Conservation (phyloP, 1,140 invertebrate genomes). For the Ylistrum balloti region DNA sequence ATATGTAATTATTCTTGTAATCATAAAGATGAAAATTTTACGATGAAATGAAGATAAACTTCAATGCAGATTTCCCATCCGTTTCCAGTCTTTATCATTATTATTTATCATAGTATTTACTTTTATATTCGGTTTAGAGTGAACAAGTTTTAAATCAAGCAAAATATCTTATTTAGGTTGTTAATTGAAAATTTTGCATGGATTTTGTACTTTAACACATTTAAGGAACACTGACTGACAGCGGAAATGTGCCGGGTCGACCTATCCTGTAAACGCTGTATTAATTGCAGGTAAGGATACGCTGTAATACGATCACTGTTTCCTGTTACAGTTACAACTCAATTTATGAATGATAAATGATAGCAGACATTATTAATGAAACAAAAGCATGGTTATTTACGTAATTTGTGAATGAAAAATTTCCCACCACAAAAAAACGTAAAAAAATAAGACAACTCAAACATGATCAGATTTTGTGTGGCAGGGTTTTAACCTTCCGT, state of each 20-base stretch:
- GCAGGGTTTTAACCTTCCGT: background rate
- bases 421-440: background rate
- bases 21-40: too few species aligned
- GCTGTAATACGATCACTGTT: background rate
- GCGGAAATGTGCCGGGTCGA: background rate
- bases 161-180: too few species aligned
- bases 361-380: slow-evolving; percentile 11
- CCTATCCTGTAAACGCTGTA: background rate
- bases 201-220: background rate
- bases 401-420: slow-evolving; percentile 34
- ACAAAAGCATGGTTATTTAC: slow-evolving; percentile 28
- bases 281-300: background rate
- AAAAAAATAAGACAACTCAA: background rate
- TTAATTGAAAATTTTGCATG: too few species aligned
- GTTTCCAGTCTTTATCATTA: too few species aligned
- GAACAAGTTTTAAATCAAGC: too few species aligned
- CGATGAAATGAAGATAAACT: too few species aligned
- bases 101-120: too few species aligned
- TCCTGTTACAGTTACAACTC: slow-evolving; percentile 4
- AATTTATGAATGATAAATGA: slow-evolving; percentile 16
- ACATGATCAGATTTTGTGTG: background rate
- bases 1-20: too few species aligned
- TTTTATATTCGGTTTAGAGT: too few species aligned
- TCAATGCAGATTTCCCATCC: too few species aligned
- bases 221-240: background rate